A percentile compares a stretch with the other conserved stretches of the same genome.
phyloP scores from a whole-genome alignment of 2,888 invertebrate genomes.

The Vesta saturnalis region DNA sequence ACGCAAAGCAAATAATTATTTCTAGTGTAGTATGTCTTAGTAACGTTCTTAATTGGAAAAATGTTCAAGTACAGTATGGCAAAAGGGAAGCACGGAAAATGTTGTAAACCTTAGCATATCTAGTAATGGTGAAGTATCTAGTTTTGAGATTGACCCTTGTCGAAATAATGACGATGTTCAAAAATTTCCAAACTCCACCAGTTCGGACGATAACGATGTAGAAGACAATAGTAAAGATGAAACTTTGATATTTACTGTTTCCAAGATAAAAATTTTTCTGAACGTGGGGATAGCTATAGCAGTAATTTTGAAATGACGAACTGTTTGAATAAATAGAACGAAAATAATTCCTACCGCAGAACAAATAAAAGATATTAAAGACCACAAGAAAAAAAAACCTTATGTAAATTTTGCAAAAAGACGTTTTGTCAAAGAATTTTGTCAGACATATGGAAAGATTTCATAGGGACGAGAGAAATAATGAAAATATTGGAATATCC shows the following conservation, averaged over 20 bases:
- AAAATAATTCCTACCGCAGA: neutral
- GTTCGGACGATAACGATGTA: neutral
- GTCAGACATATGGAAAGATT: neutral
- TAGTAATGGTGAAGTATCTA: neutral
- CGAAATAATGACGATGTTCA: neutral
- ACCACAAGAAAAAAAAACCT: neutral
- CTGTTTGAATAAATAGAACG: neutral
- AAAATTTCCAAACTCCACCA: neutral
- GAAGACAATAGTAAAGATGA: neutral
- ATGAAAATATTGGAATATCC: no score
- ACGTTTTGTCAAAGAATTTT: neutral
- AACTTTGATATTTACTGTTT: neutral
- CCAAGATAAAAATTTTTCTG: neutral
- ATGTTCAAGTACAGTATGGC: neutral
- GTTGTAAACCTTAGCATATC: neutral
- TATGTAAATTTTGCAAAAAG: neutral
- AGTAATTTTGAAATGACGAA: neutral
- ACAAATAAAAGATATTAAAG: neutral
- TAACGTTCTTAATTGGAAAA: neutral
- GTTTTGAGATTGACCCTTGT: neutral
- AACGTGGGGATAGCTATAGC: neutral
- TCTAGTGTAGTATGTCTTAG: neutral
- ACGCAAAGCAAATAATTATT: neutral
- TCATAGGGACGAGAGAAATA: neutral
- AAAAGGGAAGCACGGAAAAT: neutral